Base-by-base conservation (phyloP, 1,140 invertebrate species). In the Spodoptera frugiperda region DNA sequence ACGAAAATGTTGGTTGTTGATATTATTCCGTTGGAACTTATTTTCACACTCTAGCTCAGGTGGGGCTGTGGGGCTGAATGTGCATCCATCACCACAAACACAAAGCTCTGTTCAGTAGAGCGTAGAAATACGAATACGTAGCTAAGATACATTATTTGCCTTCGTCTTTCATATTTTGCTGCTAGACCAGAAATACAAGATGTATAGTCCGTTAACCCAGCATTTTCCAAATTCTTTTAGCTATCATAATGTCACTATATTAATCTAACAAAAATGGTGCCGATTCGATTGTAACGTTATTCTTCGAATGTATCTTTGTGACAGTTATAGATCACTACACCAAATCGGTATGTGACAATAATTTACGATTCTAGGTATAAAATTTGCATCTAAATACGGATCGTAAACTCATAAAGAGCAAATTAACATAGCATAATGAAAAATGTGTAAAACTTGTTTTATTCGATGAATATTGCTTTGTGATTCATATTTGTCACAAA, bases 401-500 rank as follows among this genome's bases (percentile, higher is more conserved):
- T 65, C 48, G 48, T 74, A 19, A 65, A 63, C 39, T 21, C 12
- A 30, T 49, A 51, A 59, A 65, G 48, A 65, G 8, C 3, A 30
- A 15, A 73, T 73, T 73, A 59, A 30, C 71, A 61, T 61, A 73
- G 3, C 14, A 49, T 73, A 73, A 73, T 73, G 19, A 33, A 73
- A 39, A 72, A 71, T 53, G 15, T 30, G 2, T 61, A 30, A 61
- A 73, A 73, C 55, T 61, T n/a, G 71, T 61, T 61, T 61, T 33
- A 73, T 61, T 73, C 10, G 39, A 9, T 17, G 19, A 53, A 44
- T 59, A 33, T 46, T 10, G 68, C 51, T 71, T 71, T 44, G 53
- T 57, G n/a, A 57, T 71, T 71, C 53, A 21, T 71, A 46, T 71
- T 46, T 57, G 33, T 71, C 51, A 51, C 48, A 53, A 30, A 68